A percentile compares a stretch with the other conserved stretches of the same genome.
Evolutionary conservation across 1,140 invertebrate species (phyloP).

Genomic region (Paraescarpia echinospica): DNA sequence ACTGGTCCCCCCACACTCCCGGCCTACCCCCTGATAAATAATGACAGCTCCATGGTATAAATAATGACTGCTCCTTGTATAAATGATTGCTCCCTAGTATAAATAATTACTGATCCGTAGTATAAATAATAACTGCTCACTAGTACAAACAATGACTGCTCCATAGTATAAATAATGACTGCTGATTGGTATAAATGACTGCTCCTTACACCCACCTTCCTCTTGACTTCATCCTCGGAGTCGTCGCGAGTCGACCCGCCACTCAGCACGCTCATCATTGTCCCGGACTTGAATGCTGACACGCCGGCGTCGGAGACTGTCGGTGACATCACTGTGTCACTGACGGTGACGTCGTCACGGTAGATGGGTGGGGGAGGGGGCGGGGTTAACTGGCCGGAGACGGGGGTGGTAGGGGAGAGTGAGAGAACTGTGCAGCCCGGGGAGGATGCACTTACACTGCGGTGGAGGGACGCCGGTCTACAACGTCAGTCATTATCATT

Average conservation of each 20-base stretch:
- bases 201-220: slow-evolving; percentile 18
- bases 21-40: no score
- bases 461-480: background rate
- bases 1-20: no score
- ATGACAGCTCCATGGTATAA: no score
- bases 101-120: no score
- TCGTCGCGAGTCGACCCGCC: slow-evolving; percentile 12
- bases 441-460: background rate
- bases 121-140: no score
- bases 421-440: background rate
- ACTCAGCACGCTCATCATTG: background rate
- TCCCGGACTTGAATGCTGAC: background rate
- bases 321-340: slow-evolving; percentile 6
- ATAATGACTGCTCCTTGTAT: no score
- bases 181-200: no score
- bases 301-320: slow-evolving; percentile 14
- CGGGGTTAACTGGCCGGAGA: slow-evolving; percentile 33
- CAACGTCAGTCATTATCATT: background rate
- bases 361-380: slow-evolving; percentile 46
- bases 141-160: no score
- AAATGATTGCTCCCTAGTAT: no score
- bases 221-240: slow-evolving; percentile 29
- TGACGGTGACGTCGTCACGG: slow-evolving; percentile 25
- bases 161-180: no score
- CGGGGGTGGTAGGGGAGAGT: background rate